phyloP scores from a whole-genome alignment of 2,797 vertebrate genomes.

The Girardinus metallicus region DNA sequence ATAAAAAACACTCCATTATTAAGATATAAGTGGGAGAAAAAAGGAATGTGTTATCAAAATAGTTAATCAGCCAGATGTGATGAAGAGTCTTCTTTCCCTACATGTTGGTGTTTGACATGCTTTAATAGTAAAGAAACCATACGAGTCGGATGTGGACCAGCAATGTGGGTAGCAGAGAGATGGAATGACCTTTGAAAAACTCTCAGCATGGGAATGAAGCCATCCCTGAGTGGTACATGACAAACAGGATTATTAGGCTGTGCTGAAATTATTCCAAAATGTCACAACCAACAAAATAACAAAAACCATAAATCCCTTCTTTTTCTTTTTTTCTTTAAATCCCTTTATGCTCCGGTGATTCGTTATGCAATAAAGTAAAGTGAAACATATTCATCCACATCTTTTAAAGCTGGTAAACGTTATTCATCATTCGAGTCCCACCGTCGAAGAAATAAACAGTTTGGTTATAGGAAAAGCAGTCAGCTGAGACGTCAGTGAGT shows the following conservation, averaged over 20 bases:
- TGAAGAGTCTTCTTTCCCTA: not conserved
- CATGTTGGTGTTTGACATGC: not conserved
- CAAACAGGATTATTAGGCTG: not conserved
- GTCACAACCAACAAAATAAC: not conserved
- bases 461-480: conserved; percentile 22
- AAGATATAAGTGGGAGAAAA: not conserved
- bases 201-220: not conserved
- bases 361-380: not conserved
- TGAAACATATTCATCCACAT: not conserved
- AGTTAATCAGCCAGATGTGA: not conserved
- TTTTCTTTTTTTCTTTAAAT: not conserved
- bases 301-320: not conserved
- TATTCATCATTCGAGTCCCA: not conserved
- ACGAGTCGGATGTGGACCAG: not conserved
- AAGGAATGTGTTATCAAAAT: not conserved
- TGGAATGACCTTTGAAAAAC: not conserved
- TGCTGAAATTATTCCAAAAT: not conserved
- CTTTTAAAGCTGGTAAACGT: not conserved
- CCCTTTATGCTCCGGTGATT: not conserved
- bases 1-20: not conserved
- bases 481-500: conserved; percentile 10
- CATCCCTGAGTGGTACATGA: not conserved
- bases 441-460: conserved; percentile 4
- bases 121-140: not conserved
- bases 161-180: not conserved